Base-by-base conservation (phyloP, 2,888 invertebrate genomes). In the Eucriotettix oculatus region DNA sequence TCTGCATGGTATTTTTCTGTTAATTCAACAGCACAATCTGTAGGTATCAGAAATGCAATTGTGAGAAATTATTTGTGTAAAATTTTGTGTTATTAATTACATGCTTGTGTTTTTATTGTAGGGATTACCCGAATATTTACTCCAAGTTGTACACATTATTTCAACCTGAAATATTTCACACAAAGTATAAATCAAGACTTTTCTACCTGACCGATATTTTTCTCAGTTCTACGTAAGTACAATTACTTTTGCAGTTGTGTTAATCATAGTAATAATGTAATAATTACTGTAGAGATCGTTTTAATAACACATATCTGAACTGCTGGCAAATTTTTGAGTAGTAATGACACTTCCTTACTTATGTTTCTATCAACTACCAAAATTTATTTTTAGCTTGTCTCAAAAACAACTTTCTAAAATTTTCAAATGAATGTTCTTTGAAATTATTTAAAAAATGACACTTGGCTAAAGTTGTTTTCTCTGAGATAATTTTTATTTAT, bases 101-200 rank as follows among this genome's bases (percentile, higher is more conserved):
- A 42, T 10, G 10, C 16, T 1, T n/a, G 11, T 55, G 17, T 55
- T 40, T 10, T n/a, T 63, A 61, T 71, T 74, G n/a, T 70, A 80
- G 81, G 63, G 89, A 95, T 68, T 96, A 95, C 75, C 96, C 97
- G 0, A 88, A 93, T 71, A 91, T 98, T 71, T 98, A 92, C 75
- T 84, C 84, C 67, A 93, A 96, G 69, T 78, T 98, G n/a, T 98
- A 98, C 76, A 87, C 87, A 17, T 86, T 98, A 84, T 88, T 95
- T 69, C 87, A 90, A 69, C 90, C 93, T 0, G 87, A 88, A 68
- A 86, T 97, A 68, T 91, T 97, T 73, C 87, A 89, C 68, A 91
- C 90, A 12, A 88, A 91, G 68, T 93, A 90, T 75, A 90, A 91
- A 72, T 84, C 88, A 1, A 80, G 94, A 54, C 84, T 98, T 61